Evolutionary conservation across 1,140 invertebrate species (phyloP).

Genomic region (Tachypleus tridentatus): DNA sequence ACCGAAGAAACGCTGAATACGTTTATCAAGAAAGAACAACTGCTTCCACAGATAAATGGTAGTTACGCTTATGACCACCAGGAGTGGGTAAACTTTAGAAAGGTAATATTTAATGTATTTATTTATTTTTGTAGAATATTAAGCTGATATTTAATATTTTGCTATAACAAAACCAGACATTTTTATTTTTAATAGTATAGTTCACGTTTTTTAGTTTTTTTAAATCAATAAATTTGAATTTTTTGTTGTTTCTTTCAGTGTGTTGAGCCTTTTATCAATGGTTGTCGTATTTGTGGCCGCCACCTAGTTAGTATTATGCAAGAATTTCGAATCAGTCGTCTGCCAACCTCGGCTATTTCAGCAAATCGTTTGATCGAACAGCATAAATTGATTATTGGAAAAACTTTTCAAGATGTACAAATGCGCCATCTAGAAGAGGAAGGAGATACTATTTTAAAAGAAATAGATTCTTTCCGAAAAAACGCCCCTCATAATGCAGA

Average conservation of each 20-base stretch:
- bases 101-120: constrained; percentile 24
- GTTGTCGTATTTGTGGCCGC: constrained; percentile 27
- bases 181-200: constrained; percentile 3
- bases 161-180: too few species aligned
- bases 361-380: constrained; percentile 27
- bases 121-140: too few species aligned
- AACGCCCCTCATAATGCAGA: constrained; percentile 28
- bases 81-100: constrained; percentile 31
- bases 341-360: constrained; percentile 23
- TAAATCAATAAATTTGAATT: neutral
- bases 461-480: constrained; percentile 25
- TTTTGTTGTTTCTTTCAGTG: constrained; percentile 24
- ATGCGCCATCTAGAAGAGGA: constrained; percentile 29
- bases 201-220: constrained; percentile 9
- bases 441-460: constrained; percentile 28
- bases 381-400: constrained; percentile 28
- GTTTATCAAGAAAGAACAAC: constrained; percentile 25
- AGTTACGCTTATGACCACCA: constrained; percentile 28
- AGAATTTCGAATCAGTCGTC: constrained; percentile 24
- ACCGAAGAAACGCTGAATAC: constrained; percentile 25
- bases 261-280: constrained; percentile 31
- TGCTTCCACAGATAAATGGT: constrained; percentile 28
- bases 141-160: too few species aligned
- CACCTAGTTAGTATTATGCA: constrained; percentile 30
- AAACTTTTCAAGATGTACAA: constrained; percentile 29